Conservation (phyloP, 2,888 invertebrate genomes). For the Caenorhabditis virilis region DNA sequence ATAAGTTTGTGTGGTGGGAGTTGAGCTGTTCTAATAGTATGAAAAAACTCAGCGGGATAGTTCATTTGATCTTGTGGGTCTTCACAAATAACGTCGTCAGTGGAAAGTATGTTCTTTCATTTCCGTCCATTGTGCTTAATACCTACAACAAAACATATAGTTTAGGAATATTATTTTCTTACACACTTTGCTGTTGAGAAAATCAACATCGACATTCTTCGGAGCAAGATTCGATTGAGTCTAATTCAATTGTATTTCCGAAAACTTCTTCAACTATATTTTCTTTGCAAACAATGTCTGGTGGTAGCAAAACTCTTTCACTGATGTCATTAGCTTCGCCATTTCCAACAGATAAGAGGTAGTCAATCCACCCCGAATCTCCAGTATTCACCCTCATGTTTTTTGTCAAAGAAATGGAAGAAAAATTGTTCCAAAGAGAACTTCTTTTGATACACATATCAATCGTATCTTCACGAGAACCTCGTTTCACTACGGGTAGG, state of each 20-base stretch:
- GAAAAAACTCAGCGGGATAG: constrained; percentile 8
- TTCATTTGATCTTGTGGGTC: neutral
- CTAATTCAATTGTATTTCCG: neutral
- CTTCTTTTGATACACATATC: constrained; percentile 13
- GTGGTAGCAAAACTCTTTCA: neutral
- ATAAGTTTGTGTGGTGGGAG: constrained; percentile 5
- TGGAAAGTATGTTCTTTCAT: neutral
- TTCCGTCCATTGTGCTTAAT: too few relatives aligned
- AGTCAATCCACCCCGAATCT: constrained; percentile 5
- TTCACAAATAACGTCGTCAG: neutral
- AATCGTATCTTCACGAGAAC: constrained; percentile 4
- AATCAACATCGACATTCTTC: too few relatives aligned
- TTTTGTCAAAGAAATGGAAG: constrained; percentile 1
- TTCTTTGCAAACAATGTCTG: neutral
- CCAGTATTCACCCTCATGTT: constrained; percentile 14
- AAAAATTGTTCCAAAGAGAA: constrained; percentile 8
- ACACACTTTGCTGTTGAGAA: too few relatives aligned
- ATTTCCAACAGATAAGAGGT: constrained; percentile 19
- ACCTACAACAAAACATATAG: too few relatives aligned
- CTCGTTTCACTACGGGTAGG: constrained; percentile 21
- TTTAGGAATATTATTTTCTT: constrained; percentile 1
- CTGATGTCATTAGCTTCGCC: neutral
- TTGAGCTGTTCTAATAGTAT: constrained; percentile 1
- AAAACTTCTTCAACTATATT: constrained; percentile 6
- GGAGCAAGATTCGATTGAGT: constrained; percentile 6